Evolutionary conservation across 2,888 invertebrate genomes (phyloP), one percentile per base, ranked within the genome.

Genomic region (Thumatha senex): DNA sequence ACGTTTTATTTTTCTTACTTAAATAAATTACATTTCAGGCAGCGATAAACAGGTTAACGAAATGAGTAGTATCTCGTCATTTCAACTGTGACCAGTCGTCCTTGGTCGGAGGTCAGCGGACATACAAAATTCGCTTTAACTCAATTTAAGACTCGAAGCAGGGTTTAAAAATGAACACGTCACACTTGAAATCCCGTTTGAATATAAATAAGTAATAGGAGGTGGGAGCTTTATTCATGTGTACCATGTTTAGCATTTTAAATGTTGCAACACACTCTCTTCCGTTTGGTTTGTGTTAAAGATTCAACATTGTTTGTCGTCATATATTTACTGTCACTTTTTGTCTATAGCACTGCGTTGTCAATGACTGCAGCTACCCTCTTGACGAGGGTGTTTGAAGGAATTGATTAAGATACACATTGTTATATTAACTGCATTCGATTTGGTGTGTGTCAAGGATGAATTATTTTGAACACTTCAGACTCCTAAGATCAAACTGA

Each of bases 161-260:
- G 40, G 39, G 55, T 54, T 63, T 52, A 64, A 67, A 63, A 70
- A 54, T 61, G 63, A 60, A 61, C 54, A 49, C 40, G 48, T 46
- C 51, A 60, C 63, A 67, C 75, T 72, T 70, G 5, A 24, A 24
- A 24, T 24, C 18, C 18, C 18, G 18, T 5, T 24, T 24, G 18
- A 24, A 24, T 24, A 2, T 78, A 77, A 76, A 76, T 78, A 69
- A 51, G 54, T 71, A 24, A 24, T 70, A 69, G 70, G 69, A 66
- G 73, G 65, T 78, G 81, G 80, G 81, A 82, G 82, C 70, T 61
- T 61, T 66, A 80, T 83, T 76, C 78, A 76, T 68, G 71, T 64
- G 66, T 70, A 62, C 18, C 18, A 2, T 24, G 18, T 4, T 24
- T 75, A 80, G 67, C 79, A 82, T 82, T 83, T 80, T 78, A 78